Percentiles rank a stretch among this genome's conserved stretches.
These are phyloP conservation scores for Hyposoter didymator DNA, from an alignment of 2,888 invertebrate species.

Conservation along the genomic window DNA sequence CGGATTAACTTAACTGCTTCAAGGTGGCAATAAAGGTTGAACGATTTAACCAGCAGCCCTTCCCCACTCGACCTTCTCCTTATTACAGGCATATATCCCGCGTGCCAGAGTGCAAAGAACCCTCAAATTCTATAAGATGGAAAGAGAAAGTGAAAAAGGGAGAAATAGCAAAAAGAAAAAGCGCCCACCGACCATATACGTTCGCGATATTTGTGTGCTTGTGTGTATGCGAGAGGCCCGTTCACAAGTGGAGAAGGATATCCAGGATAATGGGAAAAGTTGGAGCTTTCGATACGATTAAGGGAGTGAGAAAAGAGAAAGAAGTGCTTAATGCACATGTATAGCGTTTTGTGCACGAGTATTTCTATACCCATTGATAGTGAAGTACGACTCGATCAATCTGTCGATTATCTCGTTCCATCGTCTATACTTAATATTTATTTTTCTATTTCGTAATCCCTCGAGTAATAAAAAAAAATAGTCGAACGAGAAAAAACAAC, in stretches of 20 bases:
- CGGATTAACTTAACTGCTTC: slow-evolving; percentile 83
- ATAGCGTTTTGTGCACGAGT: slow-evolving; percentile 2
- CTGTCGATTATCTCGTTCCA: slow-evolving; percentile 72
- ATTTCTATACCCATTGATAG: slow-evolving; percentile 27
- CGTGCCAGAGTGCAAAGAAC: slow-evolving; percentile 49
- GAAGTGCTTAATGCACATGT: slow-evolving; percentile 6
- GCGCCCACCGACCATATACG: slow-evolving; percentile 51
- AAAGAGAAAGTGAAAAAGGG: slow-evolving; percentile 18
- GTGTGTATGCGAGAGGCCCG: slow-evolving; percentile 38
- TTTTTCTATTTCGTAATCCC: slow-evolving; percentile 31
- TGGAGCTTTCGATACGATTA: slow-evolving; percentile 75
- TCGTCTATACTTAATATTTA: slow-evolving; percentile 33
- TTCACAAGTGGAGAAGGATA: slow-evolving; percentile 62
- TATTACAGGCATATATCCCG: slow-evolving; percentile 56
- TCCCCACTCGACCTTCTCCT: slow-evolving; percentile 71
- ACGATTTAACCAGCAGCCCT: slow-evolving; percentile 81
- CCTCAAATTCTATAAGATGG: slow-evolving; percentile 27
- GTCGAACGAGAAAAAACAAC: background rate
- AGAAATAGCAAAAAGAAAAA: slow-evolving; percentile 47
- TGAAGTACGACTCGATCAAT: slow-evolving; percentile 78
- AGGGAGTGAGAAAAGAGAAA: slow-evolving; percentile 45
- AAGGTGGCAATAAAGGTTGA: slow-evolving; percentile 83
- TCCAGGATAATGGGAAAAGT: slow-evolving; percentile 82
- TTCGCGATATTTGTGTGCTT: slow-evolving; percentile 58
- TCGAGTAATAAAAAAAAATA: slow-evolving; percentile 14